Evolutionary conservation across 2,888 invertebrate genomes (phyloP).

Genomic region (Trissolcus japonicus): DNA sequence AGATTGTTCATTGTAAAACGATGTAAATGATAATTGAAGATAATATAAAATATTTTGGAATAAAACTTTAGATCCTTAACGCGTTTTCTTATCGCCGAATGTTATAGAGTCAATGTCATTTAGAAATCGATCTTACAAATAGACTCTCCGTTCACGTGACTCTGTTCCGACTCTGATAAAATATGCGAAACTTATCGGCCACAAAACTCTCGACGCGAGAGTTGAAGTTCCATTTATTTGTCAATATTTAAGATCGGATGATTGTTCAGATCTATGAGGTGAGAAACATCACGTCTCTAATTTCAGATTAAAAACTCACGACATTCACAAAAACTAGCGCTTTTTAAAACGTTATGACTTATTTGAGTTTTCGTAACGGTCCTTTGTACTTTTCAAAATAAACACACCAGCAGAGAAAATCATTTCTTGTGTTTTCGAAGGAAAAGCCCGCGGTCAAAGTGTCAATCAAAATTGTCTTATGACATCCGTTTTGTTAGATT

Average conservation of each 20-base stretch:
- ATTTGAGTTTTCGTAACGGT: conserved; percentile 2
- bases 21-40: conserved; percentile 41
- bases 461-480: conserved; percentile 7
- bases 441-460: not conserved
- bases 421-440: not conserved
- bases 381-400: conserved; percentile 9
- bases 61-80: conserved; percentile 28
- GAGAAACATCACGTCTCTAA: conserved; percentile 19
- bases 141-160: not conserved
- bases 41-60: conserved; percentile 42
- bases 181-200: not conserved
- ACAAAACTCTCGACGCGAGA: not conserved
- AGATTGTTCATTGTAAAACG: conserved; percentile 19
- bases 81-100: conserved; percentile 19
- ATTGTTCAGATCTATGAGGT: conserved; percentile 19
- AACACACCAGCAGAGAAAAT: not conserved
- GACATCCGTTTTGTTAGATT: not conserved
- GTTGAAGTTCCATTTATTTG: not conserved
- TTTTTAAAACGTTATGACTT: conserved; percentile 17
- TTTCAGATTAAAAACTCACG: conserved; percentile 18
- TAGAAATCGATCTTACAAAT: conserved; percentile 32
- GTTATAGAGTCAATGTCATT: conserved; percentile 32
- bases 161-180: no score
- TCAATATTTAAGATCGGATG: conserved; percentile 21
- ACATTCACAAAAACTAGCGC: not conserved